Evolutionary conservation across 2,113 vertebrate genomes (phyloP), one percentile per base, ranked within the genome.

Genomic region (Gadus chalcogrammus): DNA sequence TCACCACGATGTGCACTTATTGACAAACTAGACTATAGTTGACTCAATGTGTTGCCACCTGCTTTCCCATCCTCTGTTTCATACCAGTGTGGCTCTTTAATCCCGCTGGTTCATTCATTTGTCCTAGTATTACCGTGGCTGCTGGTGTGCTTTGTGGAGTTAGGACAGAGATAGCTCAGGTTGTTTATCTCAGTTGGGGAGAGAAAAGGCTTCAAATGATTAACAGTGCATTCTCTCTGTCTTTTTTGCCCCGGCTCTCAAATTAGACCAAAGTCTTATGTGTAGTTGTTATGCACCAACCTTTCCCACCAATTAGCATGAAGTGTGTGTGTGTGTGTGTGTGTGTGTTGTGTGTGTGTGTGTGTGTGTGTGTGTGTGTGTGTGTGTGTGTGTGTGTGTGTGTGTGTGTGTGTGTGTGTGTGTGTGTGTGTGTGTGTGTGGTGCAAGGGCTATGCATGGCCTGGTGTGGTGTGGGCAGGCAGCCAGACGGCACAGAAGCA

Each of bases 241-340:
- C 42, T 9, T 13, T 48, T 48, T 48, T 15, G 9, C 60, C 60
- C 20, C 24, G 20, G 56, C 42, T 48, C 42, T 48, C 42, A 85
- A 85, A 84, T 89, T 78, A 87, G 72, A 76, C 82, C 77, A 67
- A 62, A 67, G 27, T 70, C 75, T 84, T 68, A 55, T 78, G 74
- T 82, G 63, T 71, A 72, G 76, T 87, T 86, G 82, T 85, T 85
- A 84, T 84, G 78, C 79, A 74, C 75, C 69, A 79, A 76, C 16
- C 68, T 87, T 80, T 82, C 84, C 73, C 77, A 71, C 82, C 85
- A 90, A 86, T 89, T 90, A 88, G 80, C 75, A 63, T 70, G 79
- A 67, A 28, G 67, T 35, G 53, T 70, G 74, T 70, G 56, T 68
- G 31, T 80, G 62, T 63, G 62, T 42, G 38, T 42, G 38, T 42